Evolutionary conservation across 2,797 vertebrate genomes (phyloP).

Genomic region (Tangara arthus): DNA sequence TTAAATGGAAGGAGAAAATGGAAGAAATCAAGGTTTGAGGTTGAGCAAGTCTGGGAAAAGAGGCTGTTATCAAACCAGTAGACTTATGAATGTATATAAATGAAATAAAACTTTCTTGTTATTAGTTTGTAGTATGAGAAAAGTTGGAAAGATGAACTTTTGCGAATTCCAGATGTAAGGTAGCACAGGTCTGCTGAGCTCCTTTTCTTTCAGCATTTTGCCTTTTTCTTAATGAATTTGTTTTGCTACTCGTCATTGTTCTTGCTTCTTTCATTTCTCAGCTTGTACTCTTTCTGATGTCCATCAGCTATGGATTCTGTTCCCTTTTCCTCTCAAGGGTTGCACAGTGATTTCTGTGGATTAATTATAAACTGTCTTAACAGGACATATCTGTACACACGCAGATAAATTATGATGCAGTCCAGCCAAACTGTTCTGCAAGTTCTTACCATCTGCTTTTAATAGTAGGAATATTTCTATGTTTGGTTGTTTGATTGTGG

Average conservation of each 20-base stretch:
- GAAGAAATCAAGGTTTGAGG: not conserved
- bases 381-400: accelerated
- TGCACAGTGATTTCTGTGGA: not conserved
- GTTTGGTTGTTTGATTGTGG: not conserved
- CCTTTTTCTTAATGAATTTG: not conserved
- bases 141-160: not conserved
- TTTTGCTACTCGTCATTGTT: not conserved
- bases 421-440: not conserved
- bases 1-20: not conserved
- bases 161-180: not conserved
- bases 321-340: not conserved
- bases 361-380: not conserved
- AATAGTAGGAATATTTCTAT: not conserved
- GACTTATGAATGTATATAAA: not conserved
- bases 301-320: not conserved
- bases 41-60: not conserved
- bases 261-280: conserved; percentile 4
- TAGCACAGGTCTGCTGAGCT: not conserved
- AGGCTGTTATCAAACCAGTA: not conserved
- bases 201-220: not conserved
- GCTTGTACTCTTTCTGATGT: not conserved
- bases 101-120: not conserved
- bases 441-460: not conserved
- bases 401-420: not conserved
- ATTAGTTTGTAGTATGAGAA: not conserved